Conservation (phyloP, 2,797 vertebrate genomes). For the Phrynocephalus vlangalii region DNA sequence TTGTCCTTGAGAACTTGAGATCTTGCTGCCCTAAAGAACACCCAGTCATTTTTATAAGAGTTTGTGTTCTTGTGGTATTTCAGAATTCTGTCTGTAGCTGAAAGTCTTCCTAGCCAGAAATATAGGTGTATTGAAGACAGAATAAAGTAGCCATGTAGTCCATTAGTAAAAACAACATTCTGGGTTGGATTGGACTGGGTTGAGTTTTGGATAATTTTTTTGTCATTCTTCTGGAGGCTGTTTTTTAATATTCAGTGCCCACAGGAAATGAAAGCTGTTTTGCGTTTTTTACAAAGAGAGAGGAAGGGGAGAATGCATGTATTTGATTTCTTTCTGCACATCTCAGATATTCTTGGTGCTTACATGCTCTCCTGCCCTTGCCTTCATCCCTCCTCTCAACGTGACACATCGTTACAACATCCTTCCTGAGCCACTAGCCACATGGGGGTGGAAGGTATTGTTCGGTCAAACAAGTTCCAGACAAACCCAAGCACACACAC, state of each 20-base stretch:
- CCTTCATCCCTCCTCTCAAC: not conserved
- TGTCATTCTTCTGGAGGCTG: not conserved
- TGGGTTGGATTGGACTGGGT: too few relatives aligned
- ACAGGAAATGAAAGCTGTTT: not conserved
- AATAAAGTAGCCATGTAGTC: not conserved
- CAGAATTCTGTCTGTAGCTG: too few relatives aligned
- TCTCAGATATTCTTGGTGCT: not conserved
- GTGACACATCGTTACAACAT: not conserved
- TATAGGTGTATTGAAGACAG: not conserved
- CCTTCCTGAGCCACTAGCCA: not conserved
- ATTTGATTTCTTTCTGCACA: not conserved
- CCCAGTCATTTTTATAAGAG: too few relatives aligned
- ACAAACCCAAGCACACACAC: not conserved
- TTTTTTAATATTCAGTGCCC: slow-evolving; percentile 10
- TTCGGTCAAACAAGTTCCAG: not conserved
- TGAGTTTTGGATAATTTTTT: not conserved
- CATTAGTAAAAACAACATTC: slow-evolving; percentile 4
- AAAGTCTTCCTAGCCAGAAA: not conserved
- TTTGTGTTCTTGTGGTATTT: too few relatives aligned
- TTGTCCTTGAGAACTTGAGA: too few relatives aligned
- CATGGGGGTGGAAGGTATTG: accelerated
- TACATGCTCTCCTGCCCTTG: not conserved
- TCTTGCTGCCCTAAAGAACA: too few relatives aligned
- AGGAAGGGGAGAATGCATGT: not conserved
- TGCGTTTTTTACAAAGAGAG: not conserved